Evolutionary conservation across 2,113 vertebrate species (phyloP), one percentile per base, ranked within the genome.

Genomic region (Chroicocephalus ridibundus): DNA sequence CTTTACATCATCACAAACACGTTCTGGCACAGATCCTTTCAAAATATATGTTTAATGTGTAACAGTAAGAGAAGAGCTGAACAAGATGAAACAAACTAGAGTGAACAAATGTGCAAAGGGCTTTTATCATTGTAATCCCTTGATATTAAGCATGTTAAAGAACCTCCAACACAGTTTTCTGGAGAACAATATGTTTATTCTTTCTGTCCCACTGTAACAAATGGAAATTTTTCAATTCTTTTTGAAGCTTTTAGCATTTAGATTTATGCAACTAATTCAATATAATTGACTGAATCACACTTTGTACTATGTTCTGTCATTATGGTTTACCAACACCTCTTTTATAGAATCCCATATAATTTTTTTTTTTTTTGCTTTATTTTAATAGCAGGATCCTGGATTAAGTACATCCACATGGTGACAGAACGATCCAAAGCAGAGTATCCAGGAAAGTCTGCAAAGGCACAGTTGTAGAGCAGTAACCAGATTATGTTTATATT

Each of bases 401-500:
- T 96, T 97, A 97, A 97, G 72, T 94, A 91, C 93, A 97, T 95
- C 71, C 93, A 86, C 83, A 77, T 96, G 82, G 65, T 82, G 90
- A 55, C 66, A 87, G 69, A 97, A 86, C 6, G 1, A 90, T 87
- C 80, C 11, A 65, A 96, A 97, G 74, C 71, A 92, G 80, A 87
- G 15, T 77, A 96, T 81, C 19, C 46, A 96, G 85, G 78, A 89
- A 96, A 94, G 95, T 85, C 94, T 81, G 87, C 47, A 90, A 96
- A 96, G 85, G 64, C 94, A 96, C 86, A 94, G 74, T 89, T 94
- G 84, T 90, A 80, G 93, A 74, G 90, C 40, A 34, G 87, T 91
- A 97, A 97, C 83, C 91, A 97, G 75, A 96, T 96, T 92, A 89
- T 94, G 58, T 97, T 97, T 97, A 95, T 96, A 94, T 96, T 96